These are phyloP conservation scores for Noctua pronuba DNA, from an alignment of 2,888 invertebrate species.

Conservation along the genomic window DNA sequence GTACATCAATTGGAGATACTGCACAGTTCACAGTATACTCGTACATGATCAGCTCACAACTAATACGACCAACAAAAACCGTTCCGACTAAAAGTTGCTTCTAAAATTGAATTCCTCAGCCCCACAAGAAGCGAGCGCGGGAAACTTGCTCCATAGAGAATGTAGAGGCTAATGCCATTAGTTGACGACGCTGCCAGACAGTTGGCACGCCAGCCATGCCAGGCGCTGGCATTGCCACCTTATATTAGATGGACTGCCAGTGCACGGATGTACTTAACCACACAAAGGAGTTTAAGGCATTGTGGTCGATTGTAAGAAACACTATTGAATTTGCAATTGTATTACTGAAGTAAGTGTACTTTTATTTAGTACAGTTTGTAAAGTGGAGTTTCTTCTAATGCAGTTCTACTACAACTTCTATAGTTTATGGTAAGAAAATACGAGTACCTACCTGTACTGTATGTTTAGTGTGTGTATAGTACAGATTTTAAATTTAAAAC, in stretches of 20 bases:
- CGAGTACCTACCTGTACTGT: background rate
- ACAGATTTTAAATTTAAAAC: too few species aligned
- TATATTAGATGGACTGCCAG: slow-evolving; percentile 20
- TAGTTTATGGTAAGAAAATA: background rate
- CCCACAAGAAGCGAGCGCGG: slow-evolving; percentile 43
- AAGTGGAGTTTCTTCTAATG: background rate
- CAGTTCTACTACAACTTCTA: background rate
- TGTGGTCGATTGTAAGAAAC: background rate
- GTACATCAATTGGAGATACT: background rate
- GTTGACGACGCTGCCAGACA: slow-evolving; percentile 36
- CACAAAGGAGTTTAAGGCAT: slow-evolving; percentile 26
- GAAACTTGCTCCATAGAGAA: slow-evolving; percentile 24
- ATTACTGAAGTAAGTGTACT: background rate
- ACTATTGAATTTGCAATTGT: background rate
- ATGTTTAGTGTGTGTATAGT: too few species aligned
- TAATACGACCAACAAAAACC: slow-evolving; percentile 31
- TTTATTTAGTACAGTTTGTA: background rate
- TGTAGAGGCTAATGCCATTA: slow-evolving; percentile 40
- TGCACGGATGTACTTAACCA: slow-evolving; percentile 10
- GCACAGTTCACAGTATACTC: too few species aligned
- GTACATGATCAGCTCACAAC: slow-evolving; percentile 11
- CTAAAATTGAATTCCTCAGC: slow-evolving; percentile 53
- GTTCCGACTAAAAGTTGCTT: slow-evolving; percentile 33
- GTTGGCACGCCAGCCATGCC: slow-evolving; percentile 24
- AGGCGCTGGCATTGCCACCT: slow-evolving; percentile 18